These are phyloP conservation scores for Yponomeuta cagnagella DNA, from an alignment of 2,888 invertebrate genomes.

Conservation along the genomic window DNA sequence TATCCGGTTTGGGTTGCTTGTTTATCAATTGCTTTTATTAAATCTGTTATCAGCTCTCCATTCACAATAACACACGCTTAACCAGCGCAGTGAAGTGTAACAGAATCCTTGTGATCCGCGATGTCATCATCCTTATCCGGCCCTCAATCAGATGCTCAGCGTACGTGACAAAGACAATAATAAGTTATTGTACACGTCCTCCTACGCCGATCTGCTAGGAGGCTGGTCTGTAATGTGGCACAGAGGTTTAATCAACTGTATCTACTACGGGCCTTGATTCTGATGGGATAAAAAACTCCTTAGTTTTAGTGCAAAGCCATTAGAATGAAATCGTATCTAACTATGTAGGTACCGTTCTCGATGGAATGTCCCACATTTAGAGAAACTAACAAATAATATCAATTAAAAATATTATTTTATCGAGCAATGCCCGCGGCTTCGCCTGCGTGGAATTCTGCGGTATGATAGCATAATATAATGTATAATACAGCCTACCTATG, in stretches of 20 bases:
- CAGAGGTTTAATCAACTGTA: not conserved
- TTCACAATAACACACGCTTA: not conserved
- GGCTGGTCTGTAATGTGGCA: not conserved
- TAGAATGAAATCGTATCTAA: too few species aligned
- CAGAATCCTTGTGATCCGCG: slow-evolving; percentile 12
- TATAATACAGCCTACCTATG: too few species aligned
- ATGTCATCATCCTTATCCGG: slow-evolving; percentile 16
- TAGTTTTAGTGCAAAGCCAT: too few species aligned
- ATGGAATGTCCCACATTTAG: too few species aligned
- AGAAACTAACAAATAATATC: too few species aligned
- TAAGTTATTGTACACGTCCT: not conserved
- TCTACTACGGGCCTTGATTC: too few species aligned
- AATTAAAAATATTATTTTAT: too few species aligned
- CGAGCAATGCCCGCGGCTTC: too few species aligned
- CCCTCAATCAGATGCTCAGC: slow-evolving; percentile 14
- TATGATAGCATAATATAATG: too few species aligned
- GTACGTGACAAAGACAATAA: slow-evolving; percentile 15
- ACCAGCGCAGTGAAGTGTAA: slow-evolving; percentile 7
- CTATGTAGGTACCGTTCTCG: too few species aligned
- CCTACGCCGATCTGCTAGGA: not conserved
- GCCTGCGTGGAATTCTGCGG: too few species aligned
- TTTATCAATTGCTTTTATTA: not conserved
- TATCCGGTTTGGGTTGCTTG: not conserved
- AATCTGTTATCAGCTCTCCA: not conserved
- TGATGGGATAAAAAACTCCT: too few species aligned